A percentile compares a stretch with the other conserved stretches of the same genome.
Evolutionary conservation across 1,140 invertebrate genomes (phyloP).

Genomic region (Antheraea pernyi): DNA sequence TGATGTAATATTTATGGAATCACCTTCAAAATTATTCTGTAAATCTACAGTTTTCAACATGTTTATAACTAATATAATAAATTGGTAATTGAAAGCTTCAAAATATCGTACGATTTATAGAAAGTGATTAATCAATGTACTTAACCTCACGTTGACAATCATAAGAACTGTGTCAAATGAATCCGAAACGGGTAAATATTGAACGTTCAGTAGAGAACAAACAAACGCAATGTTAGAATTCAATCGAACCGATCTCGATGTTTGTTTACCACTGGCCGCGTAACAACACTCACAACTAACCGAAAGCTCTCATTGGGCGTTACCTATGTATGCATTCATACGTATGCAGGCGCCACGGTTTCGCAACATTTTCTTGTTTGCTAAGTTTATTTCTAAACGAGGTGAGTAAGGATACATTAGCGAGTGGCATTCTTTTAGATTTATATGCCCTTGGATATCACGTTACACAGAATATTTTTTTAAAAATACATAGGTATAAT

Average conservation of each 20-base stretch:
- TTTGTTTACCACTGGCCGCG: constrained; percentile 27
- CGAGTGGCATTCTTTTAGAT: too few species aligned
- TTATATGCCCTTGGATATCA: too few species aligned
- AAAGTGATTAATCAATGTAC: background rate
- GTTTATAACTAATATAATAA: background rate
- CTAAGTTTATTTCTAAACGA: background rate
- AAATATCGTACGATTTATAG: background rate
- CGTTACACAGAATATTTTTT: too few species aligned
- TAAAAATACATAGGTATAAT: too few species aligned
- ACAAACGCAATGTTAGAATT: constrained; percentile 6
- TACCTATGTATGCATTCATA: background rate
- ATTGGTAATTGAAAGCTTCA: background rate
- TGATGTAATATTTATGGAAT: too few species aligned
- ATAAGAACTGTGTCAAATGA: constrained; percentile 11
- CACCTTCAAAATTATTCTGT: too few species aligned
- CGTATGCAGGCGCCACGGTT: constrained; percentile 3
- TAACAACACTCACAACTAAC: background rate
- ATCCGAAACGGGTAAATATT: constrained; percentile 9
- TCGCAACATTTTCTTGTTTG: constrained; percentile 14
- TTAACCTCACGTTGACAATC: background rate
- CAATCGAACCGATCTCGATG: constrained; percentile 9
- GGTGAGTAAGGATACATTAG: too few species aligned
- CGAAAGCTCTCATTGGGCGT: constrained; percentile 4
- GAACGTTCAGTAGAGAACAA: background rate
- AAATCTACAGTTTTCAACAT: too few species aligned